Evolutionary conservation across 1,140 invertebrate species (phyloP).

Genomic region (Conopomorpha cramerella): DNA sequence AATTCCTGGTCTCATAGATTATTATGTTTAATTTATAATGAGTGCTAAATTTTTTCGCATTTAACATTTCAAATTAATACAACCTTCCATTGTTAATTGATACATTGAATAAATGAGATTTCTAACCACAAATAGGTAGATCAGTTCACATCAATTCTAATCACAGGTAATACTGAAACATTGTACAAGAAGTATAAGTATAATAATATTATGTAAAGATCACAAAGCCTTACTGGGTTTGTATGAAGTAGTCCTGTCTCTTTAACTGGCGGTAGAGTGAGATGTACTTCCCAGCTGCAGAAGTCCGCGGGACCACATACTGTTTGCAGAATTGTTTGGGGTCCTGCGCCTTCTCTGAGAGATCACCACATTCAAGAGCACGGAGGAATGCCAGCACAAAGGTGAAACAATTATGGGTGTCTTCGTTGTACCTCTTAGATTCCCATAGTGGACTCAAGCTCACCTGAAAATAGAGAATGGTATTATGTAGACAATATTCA

Average conservation of each 20-base stretch:
- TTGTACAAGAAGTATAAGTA: conserved; percentile 34
- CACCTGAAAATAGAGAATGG: conserved; percentile 56
- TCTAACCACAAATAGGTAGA: too few relatives aligned
- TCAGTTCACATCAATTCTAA: too few relatives aligned
- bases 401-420: conserved; percentile 77
- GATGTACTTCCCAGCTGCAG: conserved; percentile 79
- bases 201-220: conserved; percentile 16
- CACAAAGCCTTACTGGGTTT: conserved; percentile 35
- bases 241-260: conserved; percentile 47
- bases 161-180: conserved; percentile 55
- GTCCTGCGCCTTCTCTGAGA: conserved; percentile 67
- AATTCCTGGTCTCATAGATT: too few relatives aligned
- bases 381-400: conserved; percentile 77
- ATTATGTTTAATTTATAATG: too few relatives aligned
- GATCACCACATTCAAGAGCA: conserved; percentile 64
- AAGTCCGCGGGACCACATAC: conserved; percentile 75
- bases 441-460: conserved; percentile 69
- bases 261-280: conserved; percentile 74
- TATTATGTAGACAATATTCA: too few relatives aligned
- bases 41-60: too few relatives aligned
- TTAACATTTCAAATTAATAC: too few relatives aligned
- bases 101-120: too few relatives aligned
- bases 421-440: conserved; percentile 70
- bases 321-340: conserved; percentile 74
- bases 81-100: too few relatives aligned